Evolutionary conservation across 2,797 vertebrate genomes (phyloP).

Genomic region (Semotilus atromaculatus): DNA sequence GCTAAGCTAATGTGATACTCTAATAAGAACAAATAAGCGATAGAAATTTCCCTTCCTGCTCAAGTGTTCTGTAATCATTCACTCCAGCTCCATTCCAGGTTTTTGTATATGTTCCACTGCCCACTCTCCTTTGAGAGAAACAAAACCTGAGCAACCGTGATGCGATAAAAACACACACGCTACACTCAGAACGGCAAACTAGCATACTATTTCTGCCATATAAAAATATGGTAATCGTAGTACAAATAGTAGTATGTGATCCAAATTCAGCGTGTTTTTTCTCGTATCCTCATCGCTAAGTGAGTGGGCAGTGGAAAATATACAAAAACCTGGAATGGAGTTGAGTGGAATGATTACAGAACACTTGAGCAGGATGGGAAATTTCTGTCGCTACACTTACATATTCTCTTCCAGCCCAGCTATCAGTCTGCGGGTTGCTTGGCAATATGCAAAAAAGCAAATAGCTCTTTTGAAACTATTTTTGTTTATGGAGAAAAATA

Average conservation of each 20-base stretch:
- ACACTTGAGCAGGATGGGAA: background rate
- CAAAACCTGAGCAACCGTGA: background rate
- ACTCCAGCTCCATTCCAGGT: background rate
- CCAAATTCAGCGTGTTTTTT: background rate
- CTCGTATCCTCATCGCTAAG: background rate
- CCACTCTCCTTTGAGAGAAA: background rate
- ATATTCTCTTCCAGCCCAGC: background rate
- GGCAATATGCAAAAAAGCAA: background rate
- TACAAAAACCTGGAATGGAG: background rate
- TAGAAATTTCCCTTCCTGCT: background rate
- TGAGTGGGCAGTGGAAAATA: background rate
- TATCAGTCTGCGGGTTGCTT: background rate
- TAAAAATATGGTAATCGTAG: background rate
- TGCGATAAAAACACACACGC: background rate
- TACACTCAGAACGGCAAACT: background rate
- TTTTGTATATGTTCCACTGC: background rate
- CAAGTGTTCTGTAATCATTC: background rate
- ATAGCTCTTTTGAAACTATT: background rate
- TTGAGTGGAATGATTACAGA: background rate
- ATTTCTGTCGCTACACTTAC: background rate
- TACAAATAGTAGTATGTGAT: background rate
- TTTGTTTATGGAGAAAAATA: background rate
- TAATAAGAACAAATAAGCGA: background rate
- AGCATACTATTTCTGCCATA: background rate
- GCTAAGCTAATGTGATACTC: background rate